These are phyloP conservation scores for Synergus itoensis DNA, from an alignment of 2,888 invertebrate species.

Conservation along the genomic window DNA sequence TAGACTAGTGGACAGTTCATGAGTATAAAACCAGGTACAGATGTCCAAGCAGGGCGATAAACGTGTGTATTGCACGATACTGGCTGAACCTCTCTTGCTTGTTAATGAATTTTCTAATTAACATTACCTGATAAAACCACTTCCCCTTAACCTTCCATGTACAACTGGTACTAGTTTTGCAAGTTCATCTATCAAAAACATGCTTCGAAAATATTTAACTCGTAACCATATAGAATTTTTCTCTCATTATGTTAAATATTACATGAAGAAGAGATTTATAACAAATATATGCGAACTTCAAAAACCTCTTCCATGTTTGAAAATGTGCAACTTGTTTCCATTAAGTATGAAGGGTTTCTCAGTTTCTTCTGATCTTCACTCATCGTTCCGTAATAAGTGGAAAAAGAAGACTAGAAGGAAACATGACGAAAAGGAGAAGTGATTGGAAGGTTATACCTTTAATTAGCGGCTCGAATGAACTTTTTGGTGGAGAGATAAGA, in stretches of 20 bases:
- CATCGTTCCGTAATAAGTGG: background rate
- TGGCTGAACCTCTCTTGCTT: conserved; percentile 24
- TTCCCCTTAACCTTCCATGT: background rate
- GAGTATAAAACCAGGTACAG: conserved; percentile 56
- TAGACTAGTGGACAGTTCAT: conserved; percentile 46
- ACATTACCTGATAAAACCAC: background rate
- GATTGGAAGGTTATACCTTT: conserved; percentile 68
- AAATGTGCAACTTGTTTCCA: background rate
- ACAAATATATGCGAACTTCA: background rate
- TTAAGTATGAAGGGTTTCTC: background rate
- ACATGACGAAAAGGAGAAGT: conserved; percentile 45
- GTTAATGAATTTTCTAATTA: conserved; percentile 58
- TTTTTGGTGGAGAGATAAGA: conserved; percentile 74
- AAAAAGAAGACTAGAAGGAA: background rate
- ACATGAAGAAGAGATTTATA: background rate
- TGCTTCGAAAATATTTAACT: background rate
- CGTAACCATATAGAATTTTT: background rate
- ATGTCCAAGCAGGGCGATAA: conserved; percentile 49
- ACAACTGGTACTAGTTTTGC: background rate
- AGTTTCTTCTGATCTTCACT: background rate
- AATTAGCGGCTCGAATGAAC: conserved; percentile 71
- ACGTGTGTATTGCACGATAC: conserved; percentile 43
- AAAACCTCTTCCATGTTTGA: background rate
- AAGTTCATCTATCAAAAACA: background rate
- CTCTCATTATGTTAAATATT: background rate